Percentiles rank a stretch among this genome's conserved stretches.
phyloP scores from a whole-genome alignment of 1,140 invertebrate genomes.

The Platyscapa corneri region DNA sequence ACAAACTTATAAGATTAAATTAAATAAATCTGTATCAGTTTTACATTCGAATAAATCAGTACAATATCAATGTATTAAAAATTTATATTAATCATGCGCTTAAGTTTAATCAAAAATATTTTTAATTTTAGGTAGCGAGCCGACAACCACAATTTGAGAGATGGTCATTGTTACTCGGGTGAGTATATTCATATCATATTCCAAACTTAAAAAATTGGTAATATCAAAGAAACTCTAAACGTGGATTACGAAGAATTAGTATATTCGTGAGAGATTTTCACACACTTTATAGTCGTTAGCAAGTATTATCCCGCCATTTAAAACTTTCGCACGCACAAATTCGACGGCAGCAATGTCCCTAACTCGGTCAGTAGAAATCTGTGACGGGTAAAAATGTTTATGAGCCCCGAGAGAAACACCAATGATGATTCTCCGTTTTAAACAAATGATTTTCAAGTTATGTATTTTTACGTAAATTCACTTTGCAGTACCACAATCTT shows the following conservation, averaged over 20 bases:
- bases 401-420: not conserved
- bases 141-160: constrained; percentile 71
- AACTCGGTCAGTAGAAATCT: constrained; percentile 72
- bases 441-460: constrained; percentile 29
- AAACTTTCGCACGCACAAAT: constrained; percentile 37
- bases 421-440: constrained; percentile 35
- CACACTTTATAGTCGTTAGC: not conserved
- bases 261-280: not conserved
- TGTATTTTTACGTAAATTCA: not conserved
- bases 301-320: constrained; percentile 29
- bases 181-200: constrained; percentile 62
- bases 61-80: not conserved
- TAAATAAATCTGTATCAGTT: too few relatives aligned
- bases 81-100: not conserved
- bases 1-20: too few relatives aligned
- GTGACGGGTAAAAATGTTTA: constrained; percentile 67
- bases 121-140: constrained; percentile 66
- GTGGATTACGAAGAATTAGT: not conserved
- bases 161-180: constrained; percentile 84
- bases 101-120: constrained; percentile 6
- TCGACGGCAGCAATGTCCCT: constrained; percentile 27
- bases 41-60: not conserved
- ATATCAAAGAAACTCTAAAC: too few relatives aligned
- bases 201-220: not conserved
- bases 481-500: not conserved